Percentiles rank a stretch among this genome's conserved stretches.
phyloP scores from a whole-genome alignment of 1,140 invertebrate genomes.

The Microvelia longipes region DNA sequence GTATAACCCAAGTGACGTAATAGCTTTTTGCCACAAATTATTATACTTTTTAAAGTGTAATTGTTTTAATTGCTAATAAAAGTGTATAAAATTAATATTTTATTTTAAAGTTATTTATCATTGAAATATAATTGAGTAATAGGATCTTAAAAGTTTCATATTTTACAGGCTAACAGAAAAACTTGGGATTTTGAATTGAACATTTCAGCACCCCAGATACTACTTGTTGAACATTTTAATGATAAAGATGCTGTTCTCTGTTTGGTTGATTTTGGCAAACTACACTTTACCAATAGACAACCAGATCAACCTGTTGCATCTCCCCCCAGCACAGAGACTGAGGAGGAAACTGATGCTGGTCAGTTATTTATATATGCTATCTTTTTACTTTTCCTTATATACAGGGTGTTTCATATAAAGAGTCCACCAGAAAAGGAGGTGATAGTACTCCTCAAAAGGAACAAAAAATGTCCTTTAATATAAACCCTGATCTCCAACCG shows the following conservation, averaged over 20 bases:
- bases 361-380: background rate
- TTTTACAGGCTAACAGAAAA: slow-evolving; percentile 41
- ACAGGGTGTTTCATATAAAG: too few relatives aligned
- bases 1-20: too few relatives aligned
- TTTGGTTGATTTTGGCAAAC: slow-evolving; percentile 67
- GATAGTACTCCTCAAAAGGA: too few relatives aligned
- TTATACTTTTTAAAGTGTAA: too few relatives aligned
- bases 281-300: slow-evolving; percentile 51
- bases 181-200: slow-evolving; percentile 79
- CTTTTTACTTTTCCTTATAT: background rate
- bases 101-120: too few relatives aligned
- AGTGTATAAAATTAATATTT: too few relatives aligned
- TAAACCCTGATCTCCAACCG: too few relatives aligned
- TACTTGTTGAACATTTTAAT: slow-evolving; percentile 67
- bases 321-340: slow-evolving; percentile 15
- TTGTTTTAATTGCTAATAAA: too few relatives aligned
- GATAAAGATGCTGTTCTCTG: slow-evolving; percentile 64
- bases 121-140: too few relatives aligned
- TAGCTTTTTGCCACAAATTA: too few relatives aligned
- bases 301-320: slow-evolving; percentile 28
- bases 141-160: background rate
- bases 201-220: slow-evolving; percentile 82
- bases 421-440: too few relatives aligned
- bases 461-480: too few relatives aligned
- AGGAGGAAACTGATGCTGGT: slow-evolving; percentile 30